Evolutionary conservation across 2,797 vertebrate genomes (phyloP).

Genomic region (Myotis planiceps): DNA sequence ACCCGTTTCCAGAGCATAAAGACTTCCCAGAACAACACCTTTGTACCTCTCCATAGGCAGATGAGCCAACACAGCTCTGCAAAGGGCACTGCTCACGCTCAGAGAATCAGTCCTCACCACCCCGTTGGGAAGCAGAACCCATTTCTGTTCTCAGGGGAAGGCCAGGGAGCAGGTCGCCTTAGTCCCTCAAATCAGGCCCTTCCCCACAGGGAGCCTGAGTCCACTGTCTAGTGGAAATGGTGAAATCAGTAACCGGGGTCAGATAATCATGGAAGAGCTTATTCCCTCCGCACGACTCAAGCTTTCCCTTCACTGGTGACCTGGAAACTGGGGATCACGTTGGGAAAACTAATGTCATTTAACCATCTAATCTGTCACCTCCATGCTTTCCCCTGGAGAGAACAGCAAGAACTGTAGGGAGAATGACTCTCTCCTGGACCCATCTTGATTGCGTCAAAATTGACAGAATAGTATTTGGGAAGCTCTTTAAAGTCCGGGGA

Average conservation of each 20-base stretch:
- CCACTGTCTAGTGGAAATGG: no score
- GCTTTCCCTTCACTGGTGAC: not conserved
- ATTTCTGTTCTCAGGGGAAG: accelerated
- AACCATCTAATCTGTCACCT: not conserved
- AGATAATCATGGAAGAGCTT: not conserved
- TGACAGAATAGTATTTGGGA: not conserved
- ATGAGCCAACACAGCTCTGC: accelerated
- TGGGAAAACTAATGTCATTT: not conserved
- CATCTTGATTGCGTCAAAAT: not conserved
- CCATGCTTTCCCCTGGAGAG: not conserved
- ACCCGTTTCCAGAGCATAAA: not conserved
- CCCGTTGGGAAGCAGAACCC: accelerated
- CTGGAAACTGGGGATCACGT: not conserved
- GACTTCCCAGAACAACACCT: not conserved
- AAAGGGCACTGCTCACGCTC: accelerated
- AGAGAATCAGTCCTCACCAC: accelerated
- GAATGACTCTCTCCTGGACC: accelerated
- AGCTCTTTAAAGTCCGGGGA: not conserved
- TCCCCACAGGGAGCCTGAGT: no score
- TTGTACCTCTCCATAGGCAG: not conserved
- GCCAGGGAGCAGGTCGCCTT: not conserved
- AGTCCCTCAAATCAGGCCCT: not conserved
- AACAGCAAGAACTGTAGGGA: not conserved
- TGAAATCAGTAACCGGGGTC: not conserved
- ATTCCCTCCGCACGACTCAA: not conserved